Evolutionary conservation across 35 echinoderm and acorn worm species (phyloP).

Genomic region (Strongylocentrotus purpuratus): DNA sequence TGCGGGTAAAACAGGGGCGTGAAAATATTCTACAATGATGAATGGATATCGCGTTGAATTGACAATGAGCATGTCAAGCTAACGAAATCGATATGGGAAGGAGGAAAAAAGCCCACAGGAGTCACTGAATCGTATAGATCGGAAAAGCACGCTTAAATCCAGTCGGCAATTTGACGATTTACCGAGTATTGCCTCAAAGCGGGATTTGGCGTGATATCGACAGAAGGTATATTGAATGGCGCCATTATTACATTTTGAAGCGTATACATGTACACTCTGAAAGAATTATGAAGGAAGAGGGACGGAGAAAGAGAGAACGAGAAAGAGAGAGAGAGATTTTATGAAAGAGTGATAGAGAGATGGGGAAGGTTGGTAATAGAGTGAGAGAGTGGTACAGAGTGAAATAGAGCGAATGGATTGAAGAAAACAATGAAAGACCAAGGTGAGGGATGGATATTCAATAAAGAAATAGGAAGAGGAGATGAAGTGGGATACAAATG

Average conservation of each 20-base stretch:
- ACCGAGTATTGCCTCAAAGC: not conserved
- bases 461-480: too few relatives aligned
- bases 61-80: not conserved
- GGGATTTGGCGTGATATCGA: not conserved
- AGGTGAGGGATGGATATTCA: too few relatives aligned
- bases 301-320: too few relatives aligned
- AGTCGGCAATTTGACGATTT: not conserved
- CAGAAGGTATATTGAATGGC: slow-evolving; percentile 14
- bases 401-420: too few relatives aligned
- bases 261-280: not conserved
- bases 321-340: too few relatives aligned
- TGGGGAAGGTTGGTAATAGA: too few relatives aligned
- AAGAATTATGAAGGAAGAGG: not conserved
- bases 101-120: not conserved
- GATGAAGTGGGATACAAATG: too few relatives aligned
- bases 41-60: not conserved
- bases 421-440: too few relatives aligned
- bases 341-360: too few relatives aligned
- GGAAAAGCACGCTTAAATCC: not conserved
- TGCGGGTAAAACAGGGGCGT: not conserved
- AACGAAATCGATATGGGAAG: not conserved
- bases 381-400: too few relatives aligned
- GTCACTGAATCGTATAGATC: not conserved
- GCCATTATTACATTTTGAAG: not conserved
- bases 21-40: not conserved